These are phyloP conservation scores for Chaetophractus vellerosus DNA, from an alignment of 2,797 vertebrate genomes.

Conservation along the genomic window DNA sequence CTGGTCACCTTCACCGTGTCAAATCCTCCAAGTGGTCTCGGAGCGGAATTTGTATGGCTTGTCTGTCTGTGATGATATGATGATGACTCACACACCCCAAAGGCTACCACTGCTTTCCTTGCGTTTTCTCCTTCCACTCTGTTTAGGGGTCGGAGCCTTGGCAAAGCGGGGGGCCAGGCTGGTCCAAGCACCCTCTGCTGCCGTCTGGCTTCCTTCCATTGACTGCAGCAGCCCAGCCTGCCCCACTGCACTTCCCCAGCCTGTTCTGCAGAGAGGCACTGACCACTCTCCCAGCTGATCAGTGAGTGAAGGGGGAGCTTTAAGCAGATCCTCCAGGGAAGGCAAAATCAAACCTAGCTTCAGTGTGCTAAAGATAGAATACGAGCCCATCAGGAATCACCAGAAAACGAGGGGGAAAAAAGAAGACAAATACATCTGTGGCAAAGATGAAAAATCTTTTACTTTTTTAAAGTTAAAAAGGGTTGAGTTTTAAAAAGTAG, in stretches of 20 bases:
- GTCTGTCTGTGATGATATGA: too few species aligned
- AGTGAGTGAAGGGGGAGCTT: background rate
- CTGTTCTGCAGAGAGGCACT: background rate
- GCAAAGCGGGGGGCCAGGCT: background rate
- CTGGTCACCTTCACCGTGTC: background rate
- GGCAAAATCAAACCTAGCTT: background rate
- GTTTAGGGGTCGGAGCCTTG: too few species aligned
- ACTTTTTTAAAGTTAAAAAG: background rate
- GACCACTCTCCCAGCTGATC: background rate
- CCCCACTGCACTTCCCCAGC: too few species aligned
- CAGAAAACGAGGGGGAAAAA: background rate
- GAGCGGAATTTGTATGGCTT: background rate
- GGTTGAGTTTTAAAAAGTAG: background rate
- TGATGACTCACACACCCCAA: background rate
- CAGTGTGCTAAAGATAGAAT: background rate
- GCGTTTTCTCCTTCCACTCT: background rate
- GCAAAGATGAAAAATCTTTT: background rate
- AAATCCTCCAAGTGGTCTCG: background rate
- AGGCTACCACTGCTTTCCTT: background rate
- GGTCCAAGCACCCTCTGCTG: background rate
- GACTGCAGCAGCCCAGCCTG: background rate
- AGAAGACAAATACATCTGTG: background rate
- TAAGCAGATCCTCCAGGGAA: background rate
- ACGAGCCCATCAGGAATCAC: background rate
- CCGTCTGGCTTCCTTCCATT: background rate